Conservation (phyloP, 1,140 invertebrate genomes). For the Drosophila gunungcola region DNA sequence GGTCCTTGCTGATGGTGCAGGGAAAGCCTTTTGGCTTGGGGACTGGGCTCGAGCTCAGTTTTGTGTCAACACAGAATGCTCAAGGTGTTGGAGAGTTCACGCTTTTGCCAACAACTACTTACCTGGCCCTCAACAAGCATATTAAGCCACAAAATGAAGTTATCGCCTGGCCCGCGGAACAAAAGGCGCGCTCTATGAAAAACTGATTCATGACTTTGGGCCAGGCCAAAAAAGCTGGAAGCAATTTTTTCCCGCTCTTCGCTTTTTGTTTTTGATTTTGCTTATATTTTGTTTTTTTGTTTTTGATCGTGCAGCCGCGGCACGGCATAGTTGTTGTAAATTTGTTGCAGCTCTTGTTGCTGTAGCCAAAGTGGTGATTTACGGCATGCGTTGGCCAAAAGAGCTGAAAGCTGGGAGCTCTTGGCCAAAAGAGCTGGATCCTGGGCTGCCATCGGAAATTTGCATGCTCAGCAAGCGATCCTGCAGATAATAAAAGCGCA, state of each 20-base stretch:
- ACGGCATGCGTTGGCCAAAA: constrained; percentile 72
- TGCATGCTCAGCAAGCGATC: constrained; percentile 80
- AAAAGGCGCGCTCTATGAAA: constrained; percentile 73
- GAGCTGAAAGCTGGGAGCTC: constrained; percentile 15
- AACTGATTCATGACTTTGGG: constrained; percentile 77
- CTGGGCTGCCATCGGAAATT: constrained; percentile 74
- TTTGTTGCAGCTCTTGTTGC: constrained; percentile 72
- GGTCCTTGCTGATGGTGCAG: constrained; percentile 37
- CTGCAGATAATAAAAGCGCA: constrained; percentile 78
- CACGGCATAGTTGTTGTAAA: constrained; percentile 83
- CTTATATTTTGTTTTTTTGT: constrained; percentile 4
- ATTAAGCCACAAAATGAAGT: constrained; percentile 82
- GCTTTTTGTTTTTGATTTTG: constrained; percentile 17
- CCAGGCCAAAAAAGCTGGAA: constrained; percentile 27
- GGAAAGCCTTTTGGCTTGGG: constrained; percentile 45
- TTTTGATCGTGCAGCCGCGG: constrained; percentile 70
- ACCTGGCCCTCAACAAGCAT: constrained; percentile 79
- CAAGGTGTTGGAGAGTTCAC: constrained; percentile 81
- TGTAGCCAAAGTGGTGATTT: constrained; percentile 72
- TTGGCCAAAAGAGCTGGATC: constrained; percentile 19
- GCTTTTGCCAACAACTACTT: constrained; percentile 70
- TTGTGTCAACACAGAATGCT: constrained; percentile 76
- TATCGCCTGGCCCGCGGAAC: constrained; percentile 65
- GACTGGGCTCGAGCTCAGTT: constrained; percentile 7
- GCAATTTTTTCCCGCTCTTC: constrained; percentile 43